Evolutionary conservation across 2,888 invertebrate genomes (phyloP).

Genomic region (Heteropelma amictum): DNA sequence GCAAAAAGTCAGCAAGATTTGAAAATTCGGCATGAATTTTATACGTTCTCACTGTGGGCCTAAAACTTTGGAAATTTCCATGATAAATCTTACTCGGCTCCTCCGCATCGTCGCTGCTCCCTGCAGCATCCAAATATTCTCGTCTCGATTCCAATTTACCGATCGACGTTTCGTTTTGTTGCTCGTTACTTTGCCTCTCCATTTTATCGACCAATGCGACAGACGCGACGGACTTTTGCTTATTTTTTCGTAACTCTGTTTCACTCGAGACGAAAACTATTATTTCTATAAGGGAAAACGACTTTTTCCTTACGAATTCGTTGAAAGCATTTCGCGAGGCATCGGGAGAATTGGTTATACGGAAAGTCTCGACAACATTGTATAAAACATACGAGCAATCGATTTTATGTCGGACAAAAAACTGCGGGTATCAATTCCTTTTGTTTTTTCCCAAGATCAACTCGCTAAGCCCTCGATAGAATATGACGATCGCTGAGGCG

Average conservation of each 20-base stretch:
- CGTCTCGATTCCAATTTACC: constrained; percentile 65
- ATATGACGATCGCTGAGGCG: not conserved
- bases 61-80: constrained; percentile 68
- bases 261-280: no score
- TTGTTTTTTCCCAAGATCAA: constrained; percentile 9
- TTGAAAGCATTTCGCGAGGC: not conserved
- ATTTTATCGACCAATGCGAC: constrained; percentile 70
- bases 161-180: constrained; percentile 66
- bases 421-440: not conserved
- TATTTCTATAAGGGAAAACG: no score
- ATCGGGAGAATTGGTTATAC: constrained; percentile 25
- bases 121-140: constrained; percentile 75
- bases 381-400: constrained; percentile 40
- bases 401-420: constrained; percentile 16
- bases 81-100: constrained; percentile 65
- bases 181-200: constrained; percentile 71
- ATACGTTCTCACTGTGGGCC: no score
- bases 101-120: constrained; percentile 60
- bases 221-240: constrained; percentile 29
- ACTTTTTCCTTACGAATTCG: no score
- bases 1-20: no score
- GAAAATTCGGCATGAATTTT: no score
- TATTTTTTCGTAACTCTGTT: constrained; percentile 39
- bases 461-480: not conserved
- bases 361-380: constrained; percentile 23